These are phyloP conservation scores for Astyanax mexicanus DNA, from an alignment of 2,797 vertebrate species.

Conservation along the genomic window DNA sequence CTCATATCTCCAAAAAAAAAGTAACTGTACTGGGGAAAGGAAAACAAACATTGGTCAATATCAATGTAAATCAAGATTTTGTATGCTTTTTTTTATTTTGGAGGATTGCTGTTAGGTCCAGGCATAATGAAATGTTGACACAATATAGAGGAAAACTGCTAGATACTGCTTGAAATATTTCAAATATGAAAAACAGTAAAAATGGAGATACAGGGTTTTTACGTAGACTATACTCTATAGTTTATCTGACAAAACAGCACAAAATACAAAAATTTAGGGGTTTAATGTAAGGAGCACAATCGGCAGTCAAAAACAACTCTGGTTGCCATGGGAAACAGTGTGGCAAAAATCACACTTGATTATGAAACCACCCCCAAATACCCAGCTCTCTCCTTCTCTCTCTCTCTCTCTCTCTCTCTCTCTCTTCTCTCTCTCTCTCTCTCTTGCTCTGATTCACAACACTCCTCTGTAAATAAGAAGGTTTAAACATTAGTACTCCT, in stretches of 20 bases:
- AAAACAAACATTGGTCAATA: too few relatives aligned
- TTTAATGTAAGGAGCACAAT: conserved; percentile 27
- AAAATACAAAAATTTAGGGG: conserved; percentile 13
- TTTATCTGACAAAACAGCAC: conserved; percentile 22
- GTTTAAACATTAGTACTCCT: conserved; percentile 37
- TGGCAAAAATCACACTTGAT: conserved; percentile 41
- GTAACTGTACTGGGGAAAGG: too few relatives aligned
- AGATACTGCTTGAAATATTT: too few relatives aligned
- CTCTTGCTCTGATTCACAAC: too few relatives aligned
- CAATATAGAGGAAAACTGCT: too few relatives aligned
- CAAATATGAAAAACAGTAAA: too few relatives aligned
- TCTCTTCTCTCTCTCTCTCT: not conserved
- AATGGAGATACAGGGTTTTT: too few relatives aligned
- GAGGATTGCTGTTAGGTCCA: too few relatives aligned
- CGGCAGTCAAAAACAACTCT: conserved; percentile 52
- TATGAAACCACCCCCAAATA: conserved; percentile 26
- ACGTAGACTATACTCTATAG: not conserved
- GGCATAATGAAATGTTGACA: too few relatives aligned
- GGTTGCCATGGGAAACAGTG: conserved; percentile 60
- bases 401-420: not conserved
- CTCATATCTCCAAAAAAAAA: too few relatives aligned
- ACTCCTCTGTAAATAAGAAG: conserved; percentile 54
- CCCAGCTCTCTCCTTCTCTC: not conserved
- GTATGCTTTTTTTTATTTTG: too few relatives aligned
- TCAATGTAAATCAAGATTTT: too few relatives aligned